These are phyloP conservation scores for Belgica antarctica DNA, from an alignment of 2,888 invertebrate species.

Conservation along the genomic window DNA sequence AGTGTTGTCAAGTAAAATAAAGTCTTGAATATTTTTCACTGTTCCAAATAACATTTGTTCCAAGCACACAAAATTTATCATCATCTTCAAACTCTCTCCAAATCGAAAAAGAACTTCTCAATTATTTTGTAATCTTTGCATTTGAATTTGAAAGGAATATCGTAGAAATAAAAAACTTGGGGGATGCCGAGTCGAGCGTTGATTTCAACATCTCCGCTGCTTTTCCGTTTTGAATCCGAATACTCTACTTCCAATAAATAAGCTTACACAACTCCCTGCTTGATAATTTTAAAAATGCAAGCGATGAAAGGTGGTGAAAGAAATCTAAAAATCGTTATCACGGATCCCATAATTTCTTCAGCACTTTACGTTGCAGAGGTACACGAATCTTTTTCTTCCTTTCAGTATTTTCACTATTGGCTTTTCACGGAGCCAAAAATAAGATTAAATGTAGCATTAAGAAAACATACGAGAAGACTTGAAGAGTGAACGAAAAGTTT, in stretches of 20 bases:
- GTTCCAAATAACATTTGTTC: not conserved
- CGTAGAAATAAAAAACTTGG: no score
- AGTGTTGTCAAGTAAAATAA: not conserved
- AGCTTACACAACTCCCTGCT: not conserved
- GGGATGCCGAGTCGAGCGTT: no score
- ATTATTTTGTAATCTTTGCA: conserved; percentile 1
- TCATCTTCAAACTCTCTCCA: no score
- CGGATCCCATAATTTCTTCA: conserved; percentile 5
- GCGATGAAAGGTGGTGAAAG: not conserved
- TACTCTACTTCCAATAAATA: not conserved
- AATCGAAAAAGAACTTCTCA: not conserved
- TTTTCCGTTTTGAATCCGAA: not conserved
- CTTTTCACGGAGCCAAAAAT: conserved; percentile 39
- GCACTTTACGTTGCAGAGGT: not conserved
- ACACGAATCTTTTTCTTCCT: not conserved
- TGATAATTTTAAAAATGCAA: conserved; percentile 14
- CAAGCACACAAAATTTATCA: not conserved
- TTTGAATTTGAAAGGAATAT: conserved; percentile 11
- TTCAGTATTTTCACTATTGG: conserved; percentile 22
- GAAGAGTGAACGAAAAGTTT: not conserved
- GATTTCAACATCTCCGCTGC: not conserved
- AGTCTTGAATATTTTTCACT: not conserved
- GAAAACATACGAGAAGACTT: not conserved
- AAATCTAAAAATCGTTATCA: conserved; percentile 2
- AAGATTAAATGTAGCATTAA: conserved; percentile 42